Evolutionary conservation across 2,797 vertebrate species (phyloP), one percentile per base, ranked within the genome.

Genomic region (Ceyx erithaca): DNA sequence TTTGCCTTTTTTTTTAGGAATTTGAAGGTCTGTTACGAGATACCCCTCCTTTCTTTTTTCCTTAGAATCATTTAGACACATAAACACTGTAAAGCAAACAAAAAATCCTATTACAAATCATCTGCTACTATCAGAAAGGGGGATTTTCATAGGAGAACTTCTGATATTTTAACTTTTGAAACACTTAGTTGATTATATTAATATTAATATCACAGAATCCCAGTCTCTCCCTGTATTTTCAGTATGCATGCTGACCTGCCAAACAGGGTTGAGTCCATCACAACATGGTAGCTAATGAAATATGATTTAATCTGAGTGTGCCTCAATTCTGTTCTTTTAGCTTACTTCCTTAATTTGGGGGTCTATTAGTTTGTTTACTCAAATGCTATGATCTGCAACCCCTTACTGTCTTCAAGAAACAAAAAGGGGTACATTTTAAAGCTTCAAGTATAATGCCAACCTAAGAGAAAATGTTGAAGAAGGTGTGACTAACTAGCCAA

Each of bases 351-450:
- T n/a, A 63, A 41, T 85, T 76, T 6, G 10, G 20, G 35, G 22
- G 11, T 5, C 63, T 80, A 20, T 20, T 40, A 48, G 21, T 57
- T 93, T 81, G 6, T 43, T 90, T 84, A 92, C 91, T 78, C n/a
- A 4, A 91, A 66, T 33, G 33, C 12, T 79, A 31, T 68, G 46
- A 68, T 69, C n/a, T 59, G 37, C 68, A 91, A 83, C 6, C 25
- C 26, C 17, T 40, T 89, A 58, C 13, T 61, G 48, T 17, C 37
- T 92, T 86, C 69, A 68, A 87, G 77, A 84, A 89, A 78, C 18
- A 91, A 80, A 80, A 87, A 33, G 10, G 26, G 30, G 14, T 69
- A 85, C 66, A 92, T 69, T 87, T 61, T 92, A 87, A 82, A 75
- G n/a, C n/a, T 89, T 85, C 33, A 48, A 31, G 48, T 62, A 62